phyloP scores from a whole-genome alignment of 2,797 vertebrate genomes.

The Arnoldichthys spilopterus region DNA sequence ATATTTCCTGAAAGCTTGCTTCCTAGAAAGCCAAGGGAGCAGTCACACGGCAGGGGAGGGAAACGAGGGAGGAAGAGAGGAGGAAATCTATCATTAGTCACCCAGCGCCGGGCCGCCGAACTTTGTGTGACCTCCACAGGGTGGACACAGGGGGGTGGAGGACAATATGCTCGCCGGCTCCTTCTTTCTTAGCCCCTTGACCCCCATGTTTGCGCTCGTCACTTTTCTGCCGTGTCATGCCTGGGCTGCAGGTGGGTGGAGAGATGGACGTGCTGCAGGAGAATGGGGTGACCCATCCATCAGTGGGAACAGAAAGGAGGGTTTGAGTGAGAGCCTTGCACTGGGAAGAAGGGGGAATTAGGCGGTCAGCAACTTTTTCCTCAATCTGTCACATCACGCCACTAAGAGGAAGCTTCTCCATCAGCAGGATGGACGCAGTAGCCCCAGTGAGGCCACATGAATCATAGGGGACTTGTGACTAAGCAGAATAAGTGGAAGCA shows the following conservation, averaged over 20 bases:
- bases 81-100: conserved; percentile 50
- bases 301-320: conserved; percentile 65
- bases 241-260: conserved; percentile 51
- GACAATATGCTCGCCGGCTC: conserved; percentile 71
- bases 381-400: conserved; percentile 79
- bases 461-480: not conserved
- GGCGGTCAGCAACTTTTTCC: conserved; percentile 73
- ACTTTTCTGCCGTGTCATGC: conserved; percentile 68
- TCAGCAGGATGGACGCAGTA: conserved; percentile 61
- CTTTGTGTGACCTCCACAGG: conserved; percentile 75
- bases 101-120: conserved; percentile 64
- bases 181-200: conserved; percentile 65
- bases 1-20: conserved; percentile 44
- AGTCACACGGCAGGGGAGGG: conserved; percentile 10
- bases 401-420: conserved; percentile 59
- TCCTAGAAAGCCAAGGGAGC: conserved; percentile 30
- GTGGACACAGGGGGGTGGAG: conserved; percentile 66
- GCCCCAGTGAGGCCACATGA: not conserved
- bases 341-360: conserved; percentile 70
- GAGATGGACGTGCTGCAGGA: conserved; percentile 55
- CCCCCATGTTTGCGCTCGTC: conserved; percentile 66
- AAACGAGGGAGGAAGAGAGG: conserved; percentile 40
- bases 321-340: conserved; percentile 47
- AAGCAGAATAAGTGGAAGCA: too few relatives aligned
- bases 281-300: conserved; percentile 78